These are phyloP conservation scores for Lates japonicus DNA, from an alignment of 2,797 vertebrate species.

Conservation along the genomic window DNA sequence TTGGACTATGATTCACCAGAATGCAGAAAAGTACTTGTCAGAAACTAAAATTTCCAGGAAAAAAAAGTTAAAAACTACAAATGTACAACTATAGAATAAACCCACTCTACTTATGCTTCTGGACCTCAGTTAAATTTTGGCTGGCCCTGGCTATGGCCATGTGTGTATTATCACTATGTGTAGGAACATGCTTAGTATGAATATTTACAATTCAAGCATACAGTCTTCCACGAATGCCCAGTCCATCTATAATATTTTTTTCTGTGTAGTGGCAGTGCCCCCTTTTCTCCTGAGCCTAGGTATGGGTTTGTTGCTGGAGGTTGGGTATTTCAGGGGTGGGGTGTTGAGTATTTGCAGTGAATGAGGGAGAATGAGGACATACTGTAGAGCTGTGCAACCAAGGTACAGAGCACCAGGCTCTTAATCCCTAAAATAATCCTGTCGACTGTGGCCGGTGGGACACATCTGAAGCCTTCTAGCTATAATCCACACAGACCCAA, in stretches of 20 bases:
- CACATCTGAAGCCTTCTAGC: slow-evolving; percentile 79
- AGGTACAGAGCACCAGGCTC: slow-evolving; percentile 77
- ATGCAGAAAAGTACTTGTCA: no score
- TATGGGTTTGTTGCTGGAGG: slow-evolving; percentile 18
- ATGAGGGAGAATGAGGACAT: slow-evolving; percentile 68
- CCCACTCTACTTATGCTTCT: no score
- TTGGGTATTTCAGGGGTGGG: slow-evolving; percentile 39
- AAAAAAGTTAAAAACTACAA: no score
- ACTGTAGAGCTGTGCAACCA: slow-evolving; percentile 66
- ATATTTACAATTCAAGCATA: background rate
- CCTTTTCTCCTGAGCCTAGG: background rate
- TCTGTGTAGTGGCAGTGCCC: background rate
- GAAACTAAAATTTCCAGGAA: no score
- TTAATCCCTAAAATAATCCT: slow-evolving; percentile 87
- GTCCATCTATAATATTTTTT: background rate
- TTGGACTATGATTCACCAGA: no score
- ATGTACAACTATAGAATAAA: no score
- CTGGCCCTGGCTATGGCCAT: no score
- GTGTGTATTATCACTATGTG: no score
- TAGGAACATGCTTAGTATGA: background rate
- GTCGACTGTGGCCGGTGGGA: slow-evolving; percentile 77
- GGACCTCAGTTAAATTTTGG: no score
- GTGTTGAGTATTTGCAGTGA: slow-evolving; percentile 45
- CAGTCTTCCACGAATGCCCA: background rate
- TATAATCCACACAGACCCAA: slow-evolving; percentile 78